Evolutionary conservation across 2,113 vertebrate species (phyloP), one percentile per base, ranked within the genome.

Genomic region (Anarrhichthys ocellatus): DNA sequence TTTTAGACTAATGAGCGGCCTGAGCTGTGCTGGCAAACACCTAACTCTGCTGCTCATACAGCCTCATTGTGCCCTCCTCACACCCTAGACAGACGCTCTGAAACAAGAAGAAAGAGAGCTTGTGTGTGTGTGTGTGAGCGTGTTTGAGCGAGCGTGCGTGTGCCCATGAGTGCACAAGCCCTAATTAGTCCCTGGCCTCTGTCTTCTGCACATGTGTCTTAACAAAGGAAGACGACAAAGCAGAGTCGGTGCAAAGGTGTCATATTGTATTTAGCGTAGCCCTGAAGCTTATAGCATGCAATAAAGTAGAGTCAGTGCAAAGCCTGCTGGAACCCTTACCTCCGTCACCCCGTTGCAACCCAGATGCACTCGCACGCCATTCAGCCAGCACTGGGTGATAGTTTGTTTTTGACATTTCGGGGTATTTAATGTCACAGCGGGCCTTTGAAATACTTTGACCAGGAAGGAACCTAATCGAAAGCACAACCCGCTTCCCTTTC

Each of bases 361-460:
- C 69, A 34, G 34, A 38, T 13, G 61, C 64, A 48, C 34, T 72
- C 68, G 80, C 73, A 66, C 69, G 38, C 29, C 76, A 40, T 84
- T 89, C 42, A 82, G 54, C 78, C 50, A 74, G 78, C 62, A 59
- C 56, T 18, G 56, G 81, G 75, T 83, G 88, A 89, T 87, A 67
- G 83, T 80, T 80, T 82, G 84, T 82, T 91, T 91, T 83, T 91
- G 90, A 87, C 84, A 83, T 67, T 80, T 69, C 67, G 78, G 82
- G 85, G 76, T 92, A 81, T 93, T 94, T 92, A 84, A 90, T 93
- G 84, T 92, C 82, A 78, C 27, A 24, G 66, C 72, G 67, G 72
- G 73, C 44, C 89, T 93, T 95, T 93, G 88, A 93, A 93, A 91
- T 87, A 81, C 82, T 84, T 89, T 79, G 86, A 89, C 89, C 83